Percentiles rank a stretch among this genome's conserved stretches.
These are phyloP conservation scores for Andrena bucephala DNA, from an alignment of 2,888 invertebrate genomes.

Conservation along the genomic window DNA sequence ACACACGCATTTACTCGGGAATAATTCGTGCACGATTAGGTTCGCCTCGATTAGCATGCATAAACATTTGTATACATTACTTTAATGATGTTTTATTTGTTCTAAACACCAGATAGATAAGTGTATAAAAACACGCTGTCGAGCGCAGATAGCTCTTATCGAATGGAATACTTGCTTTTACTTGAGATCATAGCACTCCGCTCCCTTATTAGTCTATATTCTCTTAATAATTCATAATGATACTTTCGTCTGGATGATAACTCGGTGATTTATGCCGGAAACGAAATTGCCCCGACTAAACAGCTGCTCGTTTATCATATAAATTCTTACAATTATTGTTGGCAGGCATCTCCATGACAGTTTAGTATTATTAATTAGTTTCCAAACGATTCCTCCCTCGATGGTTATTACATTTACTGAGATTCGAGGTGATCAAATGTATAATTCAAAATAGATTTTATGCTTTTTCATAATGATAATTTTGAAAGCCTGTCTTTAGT, in stretches of 20 bases:
- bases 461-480: background rate
- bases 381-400: background rate
- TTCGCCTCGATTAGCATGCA: background rate
- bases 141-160: conserved; percentile 22
- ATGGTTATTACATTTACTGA: background rate
- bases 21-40: too few species aligned
- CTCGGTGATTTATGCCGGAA: conserved; percentile 46
- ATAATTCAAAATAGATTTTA: background rate
- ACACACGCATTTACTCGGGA: too few species aligned
- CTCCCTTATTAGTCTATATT: background rate
- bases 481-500: too few species aligned
- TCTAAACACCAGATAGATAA: background rate
- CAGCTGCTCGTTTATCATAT: conserved; percentile 26
- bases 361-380: background rate
- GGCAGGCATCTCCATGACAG: background rate
- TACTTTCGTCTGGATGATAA: conserved; percentile 39
- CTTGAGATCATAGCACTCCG: background rate
- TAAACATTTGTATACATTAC: background rate
- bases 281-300: background rate
- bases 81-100: conserved; percentile 4
- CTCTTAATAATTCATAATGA: conserved; percentile 26
- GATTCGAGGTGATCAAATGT: background rate
- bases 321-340: background rate
- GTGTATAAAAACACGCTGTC: conserved; percentile 25
- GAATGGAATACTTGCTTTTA: conserved; percentile 17